A percentile compares a stretch with the other conserved stretches of the same genome.
These are phyloP conservation scores for Notarius quadriscutis DNA, from an alignment of 2,113 vertebrate genomes.

Conservation along the genomic window DNA sequence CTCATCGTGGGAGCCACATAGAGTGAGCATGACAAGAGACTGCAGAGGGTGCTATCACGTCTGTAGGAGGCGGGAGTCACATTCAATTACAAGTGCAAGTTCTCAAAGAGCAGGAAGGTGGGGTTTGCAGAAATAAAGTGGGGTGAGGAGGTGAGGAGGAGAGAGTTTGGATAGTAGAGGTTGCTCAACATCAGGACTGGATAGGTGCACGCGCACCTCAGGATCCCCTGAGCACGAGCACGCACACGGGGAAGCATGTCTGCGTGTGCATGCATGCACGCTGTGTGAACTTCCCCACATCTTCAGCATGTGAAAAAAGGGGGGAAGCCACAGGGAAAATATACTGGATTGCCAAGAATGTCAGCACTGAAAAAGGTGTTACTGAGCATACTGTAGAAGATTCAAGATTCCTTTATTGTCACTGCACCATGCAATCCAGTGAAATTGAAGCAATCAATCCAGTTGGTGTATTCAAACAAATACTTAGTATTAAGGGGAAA, in stretches of 20 bases:
- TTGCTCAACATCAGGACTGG: conserved; percentile 67
- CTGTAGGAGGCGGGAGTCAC: no score
- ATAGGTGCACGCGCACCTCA: conserved; percentile 45
- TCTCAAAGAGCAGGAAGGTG: conserved; percentile 2
- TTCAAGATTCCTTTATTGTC: no score
- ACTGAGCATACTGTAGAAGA: no score
- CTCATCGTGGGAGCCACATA: no score
- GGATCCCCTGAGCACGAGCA: background rate
- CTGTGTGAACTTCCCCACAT: conserved; percentile 68
- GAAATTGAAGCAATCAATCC: no score
- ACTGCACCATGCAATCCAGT: no score
- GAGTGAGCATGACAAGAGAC: no score
- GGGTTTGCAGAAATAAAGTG: conserved; percentile 56
- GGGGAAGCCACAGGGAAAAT: conserved; percentile 51
- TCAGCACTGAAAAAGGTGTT: conserved; percentile 87
- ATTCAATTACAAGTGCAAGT: no score
- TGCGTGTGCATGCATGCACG: conserved; percentile 42
- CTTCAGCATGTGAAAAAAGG: conserved; percentile 72
- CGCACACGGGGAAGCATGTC: conserved; percentile 54
- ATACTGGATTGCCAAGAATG: conserved; percentile 82
- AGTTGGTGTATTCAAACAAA: no score
- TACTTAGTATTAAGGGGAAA: no score
- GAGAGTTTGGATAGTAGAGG: background rate
- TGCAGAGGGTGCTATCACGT: no score
- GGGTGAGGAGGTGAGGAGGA: conserved; percentile 17